phyloP scores from a whole-genome alignment of 2,888 invertebrate species.

The Ichneumoninae sp. region DNA sequence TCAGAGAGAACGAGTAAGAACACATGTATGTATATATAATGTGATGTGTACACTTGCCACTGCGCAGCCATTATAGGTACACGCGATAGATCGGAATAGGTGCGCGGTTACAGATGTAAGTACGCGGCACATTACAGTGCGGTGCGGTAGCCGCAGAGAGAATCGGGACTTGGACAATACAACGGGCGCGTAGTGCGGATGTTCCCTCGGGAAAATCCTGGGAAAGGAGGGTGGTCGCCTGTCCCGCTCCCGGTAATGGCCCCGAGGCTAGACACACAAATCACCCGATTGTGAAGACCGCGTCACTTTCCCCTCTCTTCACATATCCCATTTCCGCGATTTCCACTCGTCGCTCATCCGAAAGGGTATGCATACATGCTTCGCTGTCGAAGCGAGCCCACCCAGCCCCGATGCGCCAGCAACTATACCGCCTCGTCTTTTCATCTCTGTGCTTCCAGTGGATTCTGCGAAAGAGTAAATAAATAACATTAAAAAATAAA shows the following conservation, averaged over 20 bases:
- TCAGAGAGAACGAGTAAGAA: not conserved
- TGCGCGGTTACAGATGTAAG: conserved; percentile 48
- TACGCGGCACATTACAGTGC: conserved; percentile 54
- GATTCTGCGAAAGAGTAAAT: not conserved
- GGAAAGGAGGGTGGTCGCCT: conserved; percentile 30
- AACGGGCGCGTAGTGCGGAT: not conserved
- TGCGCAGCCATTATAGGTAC: conserved; percentile 17
- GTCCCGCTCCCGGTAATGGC: conserved; percentile 55
- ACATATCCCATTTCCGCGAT: conserved; percentile 1
- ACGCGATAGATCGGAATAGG: conserved; percentile 39
- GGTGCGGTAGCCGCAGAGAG: conserved; percentile 35
- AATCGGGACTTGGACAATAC: conserved; percentile 35
- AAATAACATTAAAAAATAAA: not conserved
- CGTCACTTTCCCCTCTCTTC: conserved; percentile 53
- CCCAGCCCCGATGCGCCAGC: not conserved
- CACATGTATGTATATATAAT: not conserved
- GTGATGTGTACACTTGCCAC: not conserved
- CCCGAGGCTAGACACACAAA: conserved; percentile 64
- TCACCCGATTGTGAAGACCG: conserved; percentile 60
- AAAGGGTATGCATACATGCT: not conserved
- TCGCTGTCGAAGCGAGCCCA: not conserved
- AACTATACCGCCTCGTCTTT: not conserved
- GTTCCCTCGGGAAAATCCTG: conserved; percentile 25
- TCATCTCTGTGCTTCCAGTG: not conserved
- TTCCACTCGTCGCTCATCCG: conserved; percentile 1